Percentiles rank a stretch among this genome's conserved stretches.
These are phyloP conservation scores for Neotragus pygmaeus DNA, from an alignment of 2,113 vertebrate species.

Conservation along the genomic window DNA sequence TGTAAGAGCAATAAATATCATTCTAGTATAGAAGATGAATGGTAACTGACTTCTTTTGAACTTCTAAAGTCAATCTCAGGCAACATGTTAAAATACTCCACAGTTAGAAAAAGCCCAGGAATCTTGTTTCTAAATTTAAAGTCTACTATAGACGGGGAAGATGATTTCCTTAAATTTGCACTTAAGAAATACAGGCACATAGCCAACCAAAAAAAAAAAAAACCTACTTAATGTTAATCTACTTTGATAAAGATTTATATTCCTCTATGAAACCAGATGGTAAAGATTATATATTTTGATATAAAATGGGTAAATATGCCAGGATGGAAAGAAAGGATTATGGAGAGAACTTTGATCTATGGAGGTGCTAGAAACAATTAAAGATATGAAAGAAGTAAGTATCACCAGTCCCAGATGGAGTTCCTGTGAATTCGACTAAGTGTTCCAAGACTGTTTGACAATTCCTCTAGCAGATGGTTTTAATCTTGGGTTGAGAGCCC, in stretches of 20 bases:
- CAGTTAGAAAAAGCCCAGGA: constrained; percentile 10
- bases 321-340: constrained; percentile 66
- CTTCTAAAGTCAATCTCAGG: neutral
- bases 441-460: constrained; percentile 66
- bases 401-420: constrained; percentile 51
- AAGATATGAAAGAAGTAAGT: constrained; percentile 61
- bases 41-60: constrained; percentile 24
- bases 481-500: constrained; percentile 35
- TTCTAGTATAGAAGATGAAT: neutral
- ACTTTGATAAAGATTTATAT: constrained; percentile 71
- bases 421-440: constrained; percentile 47
- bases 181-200: constrained; percentile 27
- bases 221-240: constrained; percentile 54
- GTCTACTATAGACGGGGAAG: neutral
- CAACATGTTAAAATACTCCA: neutral
- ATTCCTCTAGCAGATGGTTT: constrained; percentile 63
- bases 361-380: constrained; percentile 69
- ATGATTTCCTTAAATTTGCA: constrained; percentile 50
- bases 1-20: neutral
- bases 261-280: constrained; percentile 56
- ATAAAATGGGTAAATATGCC: constrained; percentile 63
- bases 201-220: neutral
- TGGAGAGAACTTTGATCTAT: constrained; percentile 66
- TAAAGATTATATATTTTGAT: constrained; percentile 69
- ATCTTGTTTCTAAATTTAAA: constrained; percentile 39